Evolutionary conservation across 2,888 invertebrate species (phyloP), one percentile per base, ranked within the genome.

Genomic region (Rotaria macrura): DNA sequence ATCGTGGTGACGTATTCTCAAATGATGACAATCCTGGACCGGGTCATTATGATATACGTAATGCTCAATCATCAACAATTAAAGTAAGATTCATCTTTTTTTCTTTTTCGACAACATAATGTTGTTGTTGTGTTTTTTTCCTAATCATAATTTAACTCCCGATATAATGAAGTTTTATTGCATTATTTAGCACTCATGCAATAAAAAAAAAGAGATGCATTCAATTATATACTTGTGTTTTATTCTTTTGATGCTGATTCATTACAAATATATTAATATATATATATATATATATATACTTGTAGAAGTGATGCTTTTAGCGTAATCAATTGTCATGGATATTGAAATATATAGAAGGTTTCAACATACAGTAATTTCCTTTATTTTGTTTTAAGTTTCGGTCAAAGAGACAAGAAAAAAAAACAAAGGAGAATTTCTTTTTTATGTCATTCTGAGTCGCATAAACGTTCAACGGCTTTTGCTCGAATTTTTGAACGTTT

Each of bases 21-120:
- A 65, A 85, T 49, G 84, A 79, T 38, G 88, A 88, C 25, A 88
- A 89, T 38, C 90, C 90, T 9, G 88, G 88, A 17, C 88, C 88
- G n/a, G 90, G 90, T 9, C 86, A 89, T 49, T 85, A 85, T 57
- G 34, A 55, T 20, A 29, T 86, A 20, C 83, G 84, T 23, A 85
- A 84, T 57, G 1, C 65, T 34, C 29, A 65, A 6, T 1, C 29
- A 29, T 7, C 23, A 49, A 83, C 54, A 57, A 49, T n/a, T 40
- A 79, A 79, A 43, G 74, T 79, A 79, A 79, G 74, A 38, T 25
- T 54, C 25, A 10, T 23, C 25, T 23, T 1, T 7, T 57, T 57
- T 57, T 57, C 25, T 29, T 29, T 57, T 29, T 14, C 1, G 14
- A 14, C 29, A 14, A 10, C 29, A 57, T 14, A 49, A 49, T 49